Conservation (phyloP, 2,888 invertebrate species). For the Pristionchus exspectatus region DNA sequence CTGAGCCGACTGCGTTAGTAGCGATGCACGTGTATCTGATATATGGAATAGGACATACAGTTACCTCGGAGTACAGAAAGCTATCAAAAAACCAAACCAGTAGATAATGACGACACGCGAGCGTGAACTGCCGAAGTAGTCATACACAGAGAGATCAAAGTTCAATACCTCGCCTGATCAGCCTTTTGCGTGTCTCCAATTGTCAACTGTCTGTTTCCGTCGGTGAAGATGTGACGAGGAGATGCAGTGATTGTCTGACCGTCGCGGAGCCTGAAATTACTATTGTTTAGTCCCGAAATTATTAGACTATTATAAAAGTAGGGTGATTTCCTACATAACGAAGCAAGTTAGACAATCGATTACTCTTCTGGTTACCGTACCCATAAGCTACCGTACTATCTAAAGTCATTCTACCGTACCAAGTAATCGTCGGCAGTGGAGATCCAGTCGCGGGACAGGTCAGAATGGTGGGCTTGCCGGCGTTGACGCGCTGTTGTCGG, state of each 20-base stretch:
- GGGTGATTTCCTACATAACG: too few species aligned
- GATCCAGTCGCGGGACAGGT: constrained; percentile 80
- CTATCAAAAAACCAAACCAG: too few species aligned
- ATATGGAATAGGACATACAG: too few species aligned
- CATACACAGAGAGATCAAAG: too few species aligned
- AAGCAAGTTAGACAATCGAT: too few species aligned
- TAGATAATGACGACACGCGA: too few species aligned
- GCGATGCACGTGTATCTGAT: constrained; percentile 76
- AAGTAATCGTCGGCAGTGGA: constrained; percentile 80
- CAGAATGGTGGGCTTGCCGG: constrained; percentile 78
- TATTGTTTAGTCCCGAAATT: too few species aligned
- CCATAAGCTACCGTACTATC: too few species aligned
- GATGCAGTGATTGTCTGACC: constrained; percentile 65
- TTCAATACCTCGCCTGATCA: constrained; percentile 58
- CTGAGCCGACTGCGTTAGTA: constrained; percentile 75
- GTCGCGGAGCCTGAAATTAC: constrained; percentile 70
- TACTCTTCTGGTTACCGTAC: too few species aligned
- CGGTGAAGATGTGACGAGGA: constrained; percentile 65
- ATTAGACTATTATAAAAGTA: too few species aligned
- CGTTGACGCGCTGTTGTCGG: constrained; percentile 67
- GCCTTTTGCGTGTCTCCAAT: constrained; percentile 60
- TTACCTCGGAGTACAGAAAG: not conserved
- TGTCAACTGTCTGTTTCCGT: constrained; percentile 73
- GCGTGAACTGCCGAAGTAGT: too few species aligned
- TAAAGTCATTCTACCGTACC: constrained; percentile 66